Evolutionary conservation across 2,797 vertebrate genomes (phyloP), one percentile per base, ranked within the genome.

Genomic region (Craterocephalus amniculus): DNA sequence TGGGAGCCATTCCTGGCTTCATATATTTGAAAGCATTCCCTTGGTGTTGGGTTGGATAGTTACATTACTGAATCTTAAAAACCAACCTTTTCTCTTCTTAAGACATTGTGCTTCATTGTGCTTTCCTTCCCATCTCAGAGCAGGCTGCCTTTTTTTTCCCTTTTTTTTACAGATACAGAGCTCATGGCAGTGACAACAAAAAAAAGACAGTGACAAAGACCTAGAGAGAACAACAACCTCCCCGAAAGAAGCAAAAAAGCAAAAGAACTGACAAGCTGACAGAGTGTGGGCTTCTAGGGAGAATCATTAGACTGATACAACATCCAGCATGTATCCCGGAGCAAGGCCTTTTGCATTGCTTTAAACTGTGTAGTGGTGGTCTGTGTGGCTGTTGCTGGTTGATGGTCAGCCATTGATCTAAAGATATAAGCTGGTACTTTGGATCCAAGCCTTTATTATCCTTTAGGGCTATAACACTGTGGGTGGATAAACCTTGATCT

Each of bases 341-440:
- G 86, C 83, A 0, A 65, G 66, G 82, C 85, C 81, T 74, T 84
- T 84, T 77, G 81, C 83, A 70, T 49, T 45, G 76, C 81, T 89
- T 78, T 74, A 72, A 87, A 83, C 74, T 63, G 70, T 74, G 83
- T 48, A 65, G 83, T 79, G 71, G 66, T 79, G 86, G 87, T 88
- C 79, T 80, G 83, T 73, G 72, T 75, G 72, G 74, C 72, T 76
- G 70, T 29, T 59, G 75, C 81, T 81, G 74, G 76, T 76, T 86
- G 87, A 84, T 84, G 86, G 87, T 91, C 86, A 85, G 91, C 86
- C 85, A 90, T 87, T 92, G 92, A 93, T 93, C 92, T 91, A 70
- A 78, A 83, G 74, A 90, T 89, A 87, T 89, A 90, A 91, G 85
- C 88, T 84, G 89, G 78, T 85, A 79, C 87, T 90, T 91, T 92